Percentiles rank a stretch among this genome's conserved stretches.
Evolutionary conservation across 2,113 vertebrate genomes (phyloP).

Genomic region (Silurus meridionalis): DNA sequence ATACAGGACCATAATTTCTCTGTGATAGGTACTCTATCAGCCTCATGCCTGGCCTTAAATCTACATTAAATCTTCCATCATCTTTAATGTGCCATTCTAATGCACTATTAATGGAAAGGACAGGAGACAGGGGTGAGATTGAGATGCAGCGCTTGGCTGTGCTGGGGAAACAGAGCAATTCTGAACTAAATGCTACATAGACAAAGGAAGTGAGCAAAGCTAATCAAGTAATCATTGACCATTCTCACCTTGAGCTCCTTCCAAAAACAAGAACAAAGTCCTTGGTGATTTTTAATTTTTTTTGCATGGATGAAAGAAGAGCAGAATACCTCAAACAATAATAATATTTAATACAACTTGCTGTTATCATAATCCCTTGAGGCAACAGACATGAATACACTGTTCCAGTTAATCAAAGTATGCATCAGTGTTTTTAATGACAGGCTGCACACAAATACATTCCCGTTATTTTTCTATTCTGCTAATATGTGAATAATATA

Average conservation of each 20-base stretch:
- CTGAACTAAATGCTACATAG: slow-evolving; percentile 36
- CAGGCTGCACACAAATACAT: not conserved
- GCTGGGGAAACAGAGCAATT: slow-evolving; percentile 11
- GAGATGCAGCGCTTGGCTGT: slow-evolving; percentile 40
- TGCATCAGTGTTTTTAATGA: not conserved
- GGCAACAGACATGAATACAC: not conserved
- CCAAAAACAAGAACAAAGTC: slow-evolving; percentile 24
- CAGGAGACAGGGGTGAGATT: slow-evolving; percentile 36
- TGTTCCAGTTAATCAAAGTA: slow-evolving; percentile 26
- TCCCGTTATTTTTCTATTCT: slow-evolving; percentile 5
- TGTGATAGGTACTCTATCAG: slow-evolving; percentile 29
- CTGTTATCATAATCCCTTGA: slow-evolving; percentile 25
- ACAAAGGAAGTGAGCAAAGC: slow-evolving; percentile 35
- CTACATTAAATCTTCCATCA: slow-evolving; percentile 21
- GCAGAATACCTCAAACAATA: slow-evolving; percentile 20
- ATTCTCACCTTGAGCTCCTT: slow-evolving; percentile 41
- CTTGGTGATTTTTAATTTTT: slow-evolving; percentile 13
- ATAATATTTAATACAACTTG: slow-evolving; percentile 41
- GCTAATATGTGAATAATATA: not conserved
- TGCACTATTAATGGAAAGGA: slow-evolving; percentile 24
- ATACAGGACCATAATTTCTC: slow-evolving; percentile 29
- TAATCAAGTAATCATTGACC: slow-evolving; percentile 48
- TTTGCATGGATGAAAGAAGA: slow-evolving; percentile 9
- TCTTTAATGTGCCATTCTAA: slow-evolving; percentile 32
- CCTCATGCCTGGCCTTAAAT: slow-evolving; percentile 24